Evolutionary conservation across 2,888 invertebrate species (phyloP).

Genomic region (Linyphia triangularis): DNA sequence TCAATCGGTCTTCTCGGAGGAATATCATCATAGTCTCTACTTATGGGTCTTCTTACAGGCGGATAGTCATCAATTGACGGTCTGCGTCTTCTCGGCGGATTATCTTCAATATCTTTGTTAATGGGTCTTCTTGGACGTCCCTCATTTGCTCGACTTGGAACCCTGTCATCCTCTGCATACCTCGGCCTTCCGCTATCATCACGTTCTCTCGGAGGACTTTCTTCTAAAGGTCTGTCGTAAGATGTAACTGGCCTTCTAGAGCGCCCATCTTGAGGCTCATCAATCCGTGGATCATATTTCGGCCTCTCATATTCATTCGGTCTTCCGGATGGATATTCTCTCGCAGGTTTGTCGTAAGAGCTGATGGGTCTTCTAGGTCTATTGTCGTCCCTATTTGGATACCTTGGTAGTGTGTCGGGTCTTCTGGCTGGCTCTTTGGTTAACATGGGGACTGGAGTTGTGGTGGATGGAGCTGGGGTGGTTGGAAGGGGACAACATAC

Average conservation of each 20-base stretch:
- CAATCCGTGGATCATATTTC: neutral
- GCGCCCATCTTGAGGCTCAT: neutral
- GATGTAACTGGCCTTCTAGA: no score
- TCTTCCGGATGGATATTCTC: neutral
- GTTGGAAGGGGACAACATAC: slow-evolving; percentile 47
- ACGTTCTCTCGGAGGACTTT: no score
- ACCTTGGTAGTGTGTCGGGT: neutral
- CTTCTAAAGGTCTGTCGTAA: no score
- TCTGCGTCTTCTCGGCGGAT: neutral
- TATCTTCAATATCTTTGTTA: neutral
- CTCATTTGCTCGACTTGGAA: neutral
- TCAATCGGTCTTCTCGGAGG: no score
- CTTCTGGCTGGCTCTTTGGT: neutral
- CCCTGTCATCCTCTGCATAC: no score
- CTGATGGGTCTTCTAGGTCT: neutral
- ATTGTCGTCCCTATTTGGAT: neutral
- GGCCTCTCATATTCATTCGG: neutral
- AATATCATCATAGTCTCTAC: no score
- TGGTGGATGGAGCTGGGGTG: neutral
- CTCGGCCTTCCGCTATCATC: no score
- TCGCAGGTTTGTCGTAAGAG: neutral
- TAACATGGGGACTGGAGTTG: neutral
- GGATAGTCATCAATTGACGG: no score
- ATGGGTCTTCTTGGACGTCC: neutral
- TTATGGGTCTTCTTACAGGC: neutral